phyloP scores from a whole-genome alignment of 1,140 invertebrate species.

The Melipona quadrifasciata region DNA sequence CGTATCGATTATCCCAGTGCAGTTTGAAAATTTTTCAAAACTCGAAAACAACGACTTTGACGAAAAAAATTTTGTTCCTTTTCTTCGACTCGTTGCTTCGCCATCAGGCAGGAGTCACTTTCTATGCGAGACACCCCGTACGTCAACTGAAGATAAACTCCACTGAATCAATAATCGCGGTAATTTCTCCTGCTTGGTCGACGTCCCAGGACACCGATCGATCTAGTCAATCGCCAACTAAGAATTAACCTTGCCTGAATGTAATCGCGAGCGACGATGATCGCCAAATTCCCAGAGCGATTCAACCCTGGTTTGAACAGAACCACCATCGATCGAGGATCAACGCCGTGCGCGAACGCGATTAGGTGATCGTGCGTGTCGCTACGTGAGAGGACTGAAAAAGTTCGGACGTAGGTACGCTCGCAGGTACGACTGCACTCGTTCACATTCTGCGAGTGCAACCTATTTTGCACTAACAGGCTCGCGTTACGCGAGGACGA shows the following conservation, averaged over 20 bases:
- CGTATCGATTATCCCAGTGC: too few relatives aligned
- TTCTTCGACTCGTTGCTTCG: too few relatives aligned
- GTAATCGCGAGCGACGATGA: slow-evolving; percentile 10
- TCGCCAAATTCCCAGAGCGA: slow-evolving; percentile 7
- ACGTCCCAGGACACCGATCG: not conserved
- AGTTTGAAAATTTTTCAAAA: too few relatives aligned
- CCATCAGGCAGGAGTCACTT: too few relatives aligned
- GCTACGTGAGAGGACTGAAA: not conserved
- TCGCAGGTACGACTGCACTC: slow-evolving; percentile 1
- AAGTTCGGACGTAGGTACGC: not conserved
- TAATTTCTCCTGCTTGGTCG: not conserved
- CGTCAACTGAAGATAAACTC: too few relatives aligned
- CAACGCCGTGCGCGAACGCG: not conserved
- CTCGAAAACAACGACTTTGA: too few relatives aligned
- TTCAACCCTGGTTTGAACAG: too few relatives aligned
- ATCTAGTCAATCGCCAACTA: not conserved
- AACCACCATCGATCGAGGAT: not conserved
- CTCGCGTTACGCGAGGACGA: too few relatives aligned
- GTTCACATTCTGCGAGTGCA: not conserved
- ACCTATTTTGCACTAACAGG: too few relatives aligned
- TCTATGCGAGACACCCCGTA: too few relatives aligned
- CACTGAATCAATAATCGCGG: not conserved
- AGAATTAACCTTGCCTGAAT: slow-evolving; percentile 1
- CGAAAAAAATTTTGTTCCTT: too few relatives aligned
- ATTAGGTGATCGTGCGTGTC: not conserved